phyloP scores from a whole-genome alignment of 2,113 vertebrate genomes.

The Tautogolabrus adspersus region DNA sequence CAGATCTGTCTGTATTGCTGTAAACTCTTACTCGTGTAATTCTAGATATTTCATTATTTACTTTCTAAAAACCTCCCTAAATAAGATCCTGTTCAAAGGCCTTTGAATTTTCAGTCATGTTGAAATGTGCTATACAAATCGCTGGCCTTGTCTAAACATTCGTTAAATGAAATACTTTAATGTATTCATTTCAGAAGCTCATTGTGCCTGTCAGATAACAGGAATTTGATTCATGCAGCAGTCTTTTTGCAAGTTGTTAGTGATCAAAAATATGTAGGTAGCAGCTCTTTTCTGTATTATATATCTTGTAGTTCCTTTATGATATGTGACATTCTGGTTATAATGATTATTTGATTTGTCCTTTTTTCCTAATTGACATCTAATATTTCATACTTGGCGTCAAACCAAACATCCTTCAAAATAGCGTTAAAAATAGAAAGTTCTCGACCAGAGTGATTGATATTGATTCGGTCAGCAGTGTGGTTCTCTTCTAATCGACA shows the following conservation, averaged over 20 bases:
- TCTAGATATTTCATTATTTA: not conserved
- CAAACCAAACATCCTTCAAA: not conserved
- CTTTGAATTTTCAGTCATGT: not conserved
- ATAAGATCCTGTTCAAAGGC: not conserved
- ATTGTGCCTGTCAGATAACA: not conserved
- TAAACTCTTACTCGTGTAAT: not conserved
- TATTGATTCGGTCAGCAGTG: constrained; percentile 16
- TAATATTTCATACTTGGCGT: not conserved
- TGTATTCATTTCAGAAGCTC: not conserved
- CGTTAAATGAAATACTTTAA: not conserved
- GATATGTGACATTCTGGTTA: not conserved
- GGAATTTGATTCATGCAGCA: not conserved
- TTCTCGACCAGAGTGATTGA: not conserved
- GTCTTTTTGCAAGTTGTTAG: not conserved
- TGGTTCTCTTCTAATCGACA: constrained; percentile 24
- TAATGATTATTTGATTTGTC: not conserved
- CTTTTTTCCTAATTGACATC: not conserved
- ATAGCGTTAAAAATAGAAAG: not conserved
- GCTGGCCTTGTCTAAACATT: not conserved
- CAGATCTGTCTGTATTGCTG: not conserved
- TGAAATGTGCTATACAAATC: not conserved
- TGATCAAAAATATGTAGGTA: not conserved
- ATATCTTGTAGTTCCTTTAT: too few species aligned
- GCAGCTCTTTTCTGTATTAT: not conserved
- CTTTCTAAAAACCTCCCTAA: too few species aligned